Evolutionary conservation across 2,797 vertebrate genomes (phyloP).

Genomic region (Urosaurus nigricauda): DNA sequence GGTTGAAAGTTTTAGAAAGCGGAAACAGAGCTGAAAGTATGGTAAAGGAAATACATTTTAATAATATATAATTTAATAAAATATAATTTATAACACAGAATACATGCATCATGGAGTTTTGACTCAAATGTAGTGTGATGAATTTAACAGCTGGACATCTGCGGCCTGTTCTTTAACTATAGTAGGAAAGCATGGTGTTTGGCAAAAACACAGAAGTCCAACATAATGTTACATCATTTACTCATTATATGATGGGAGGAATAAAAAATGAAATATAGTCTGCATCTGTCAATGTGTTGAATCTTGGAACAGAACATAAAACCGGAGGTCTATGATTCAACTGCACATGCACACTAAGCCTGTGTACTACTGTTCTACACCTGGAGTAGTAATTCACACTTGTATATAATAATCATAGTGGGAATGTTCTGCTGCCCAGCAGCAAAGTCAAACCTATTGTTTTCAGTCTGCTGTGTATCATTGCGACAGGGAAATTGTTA

Average conservation of each 20-base stretch:
- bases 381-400: conserved; percentile 42
- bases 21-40: conserved; percentile 45
- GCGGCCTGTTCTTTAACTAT: conserved; percentile 61
- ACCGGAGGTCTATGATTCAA: background rate
- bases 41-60: conserved; percentile 57
- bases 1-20: conserved; percentile 32
- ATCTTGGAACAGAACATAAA: background rate
- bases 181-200: conserved; percentile 66
- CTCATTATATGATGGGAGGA: conserved; percentile 52
- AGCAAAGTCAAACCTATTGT: background rate
- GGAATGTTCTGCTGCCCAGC: background rate
- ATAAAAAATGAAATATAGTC: conserved; percentile 41
- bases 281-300: conserved; percentile 37
- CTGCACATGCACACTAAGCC: conserved; percentile 17
- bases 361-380: conserved; percentile 24
- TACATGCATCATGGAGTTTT: conserved; percentile 42
- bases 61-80: conserved; percentile 61
- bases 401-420: conserved; percentile 35
- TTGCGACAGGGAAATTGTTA: conserved; percentile 21
- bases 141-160: conserved; percentile 61
- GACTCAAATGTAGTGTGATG: conserved; percentile 58
- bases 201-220: conserved; percentile 63
- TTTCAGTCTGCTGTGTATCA: background rate
- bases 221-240: conserved; percentile 60
- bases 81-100: conserved; percentile 53